Conservation (phyloP, 2,888 invertebrate genomes). For the Caenorhabditis wallacei region DNA sequence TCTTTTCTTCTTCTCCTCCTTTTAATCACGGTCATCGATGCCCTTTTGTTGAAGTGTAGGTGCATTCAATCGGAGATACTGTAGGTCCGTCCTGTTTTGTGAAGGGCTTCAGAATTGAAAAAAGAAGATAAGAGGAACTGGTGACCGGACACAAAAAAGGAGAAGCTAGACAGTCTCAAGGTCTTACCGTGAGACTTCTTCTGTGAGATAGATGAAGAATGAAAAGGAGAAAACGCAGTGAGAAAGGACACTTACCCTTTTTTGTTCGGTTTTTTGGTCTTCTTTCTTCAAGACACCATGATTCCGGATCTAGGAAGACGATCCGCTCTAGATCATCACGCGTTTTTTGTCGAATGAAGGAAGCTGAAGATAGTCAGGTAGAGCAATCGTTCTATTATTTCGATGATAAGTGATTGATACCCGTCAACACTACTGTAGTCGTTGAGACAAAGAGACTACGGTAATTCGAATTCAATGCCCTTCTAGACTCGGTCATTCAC, state of each 20-base stretch:
- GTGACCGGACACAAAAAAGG: slow-evolving; percentile 20
- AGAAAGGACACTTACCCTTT: slow-evolving; percentile 32
- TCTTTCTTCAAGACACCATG: slow-evolving; percentile 8
- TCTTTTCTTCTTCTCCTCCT: neutral
- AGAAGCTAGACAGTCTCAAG: slow-evolving; percentile 50
- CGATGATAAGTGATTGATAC: neutral
- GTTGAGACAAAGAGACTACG: no score
- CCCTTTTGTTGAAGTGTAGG: slow-evolving; percentile 18
- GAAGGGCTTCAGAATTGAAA: neutral
- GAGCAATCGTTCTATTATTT: neutral
- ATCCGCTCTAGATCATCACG: slow-evolving; percentile 27
- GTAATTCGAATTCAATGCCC: no score
- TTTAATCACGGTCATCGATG: slow-evolving; percentile 21
- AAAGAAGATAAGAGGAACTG: slow-evolving; percentile 18
- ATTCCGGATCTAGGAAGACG: slow-evolving; percentile 28
- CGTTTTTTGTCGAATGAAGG: neutral
- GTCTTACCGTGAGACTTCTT: slow-evolving; percentile 41
- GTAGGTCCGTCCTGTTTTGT: slow-evolving; percentile 23
- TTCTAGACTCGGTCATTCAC: no score
- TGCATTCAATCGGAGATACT: slow-evolving; percentile 5
- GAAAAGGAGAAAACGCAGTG: neutral
- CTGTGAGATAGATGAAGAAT: neutral
- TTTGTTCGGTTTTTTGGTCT: slow-evolving; percentile 27
- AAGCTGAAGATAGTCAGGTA: neutral
- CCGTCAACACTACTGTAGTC: no score